These are phyloP conservation scores for Salpingus planirostris DNA, from an alignment of 2,888 invertebrate species.

Conservation along the genomic window DNA sequence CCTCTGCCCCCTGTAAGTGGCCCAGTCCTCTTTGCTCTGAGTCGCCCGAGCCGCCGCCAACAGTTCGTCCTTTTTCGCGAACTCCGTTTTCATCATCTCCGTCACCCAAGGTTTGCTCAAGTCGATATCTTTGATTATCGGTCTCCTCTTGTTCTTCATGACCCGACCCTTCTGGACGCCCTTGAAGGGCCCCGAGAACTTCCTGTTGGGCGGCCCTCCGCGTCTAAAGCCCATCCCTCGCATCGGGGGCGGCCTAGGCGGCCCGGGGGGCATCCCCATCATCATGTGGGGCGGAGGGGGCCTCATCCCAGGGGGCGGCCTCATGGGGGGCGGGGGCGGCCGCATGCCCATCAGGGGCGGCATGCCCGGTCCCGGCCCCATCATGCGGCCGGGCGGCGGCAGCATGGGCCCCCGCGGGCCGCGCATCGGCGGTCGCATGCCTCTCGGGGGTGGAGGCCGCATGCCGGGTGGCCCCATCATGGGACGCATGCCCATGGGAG, in stretches of 20 bases:
- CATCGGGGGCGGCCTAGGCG: slow-evolving; percentile 17
- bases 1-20: slow-evolving; percentile 48
- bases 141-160: slow-evolving; percentile 27
- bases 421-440: not conserved
- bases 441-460: not conserved
- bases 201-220: slow-evolving; percentile 14
- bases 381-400: not conserved
- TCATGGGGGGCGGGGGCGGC: not conserved
- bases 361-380: not conserved
- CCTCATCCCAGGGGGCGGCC: not conserved
- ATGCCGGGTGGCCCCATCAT: not conserved
- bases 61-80: slow-evolving; percentile 42
- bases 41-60: slow-evolving; percentile 39
- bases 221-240: slow-evolving; percentile 17
- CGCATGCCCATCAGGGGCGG: not conserved
- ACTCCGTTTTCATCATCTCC: slow-evolving; percentile 46
- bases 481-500: not conserved
- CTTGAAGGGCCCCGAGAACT: slow-evolving; percentile 17
- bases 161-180: slow-evolving; percentile 31
- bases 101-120: slow-evolving; percentile 52
- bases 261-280: slow-evolving; percentile 25
- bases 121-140: slow-evolving; percentile 30
- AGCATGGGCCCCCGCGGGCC: not conserved
- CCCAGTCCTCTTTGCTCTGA: slow-evolving; percentile 48
- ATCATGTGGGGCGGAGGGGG: slow-evolving; percentile 25